These are phyloP conservation scores for Megalops cyprinoides DNA, from an alignment of 2,797 vertebrate species.

Conservation along the genomic window DNA sequence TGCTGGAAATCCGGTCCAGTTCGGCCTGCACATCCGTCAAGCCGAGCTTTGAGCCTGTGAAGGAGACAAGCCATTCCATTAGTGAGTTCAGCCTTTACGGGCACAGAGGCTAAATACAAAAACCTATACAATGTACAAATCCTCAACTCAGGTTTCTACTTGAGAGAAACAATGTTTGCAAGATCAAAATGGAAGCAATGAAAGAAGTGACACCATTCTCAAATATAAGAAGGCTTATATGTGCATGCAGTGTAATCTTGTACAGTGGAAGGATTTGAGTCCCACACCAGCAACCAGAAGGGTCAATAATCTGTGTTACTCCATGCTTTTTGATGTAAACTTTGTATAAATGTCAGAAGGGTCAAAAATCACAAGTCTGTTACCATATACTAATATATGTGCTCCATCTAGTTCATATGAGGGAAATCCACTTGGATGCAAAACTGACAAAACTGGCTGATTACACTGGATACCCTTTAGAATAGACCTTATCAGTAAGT, in stretches of 20 bases:
- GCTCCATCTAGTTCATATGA: background rate
- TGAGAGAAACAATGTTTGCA: background rate
- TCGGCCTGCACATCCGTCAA: slow-evolving; percentile 82
- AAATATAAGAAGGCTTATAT: too few species aligned
- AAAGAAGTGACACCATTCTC: background rate
- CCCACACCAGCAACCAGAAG: background rate
- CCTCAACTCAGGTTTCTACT: background rate
- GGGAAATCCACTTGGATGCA: background rate
- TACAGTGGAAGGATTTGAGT: background rate
- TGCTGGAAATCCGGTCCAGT: slow-evolving; percentile 81
- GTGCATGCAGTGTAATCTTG: background rate
- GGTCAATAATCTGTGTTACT: background rate
- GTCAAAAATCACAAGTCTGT: background rate
- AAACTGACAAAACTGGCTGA: background rate
- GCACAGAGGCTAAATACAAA: background rate
- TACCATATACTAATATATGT: background rate
- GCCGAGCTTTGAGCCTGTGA: slow-evolving; percentile 77
- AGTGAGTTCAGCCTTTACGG: background rate
- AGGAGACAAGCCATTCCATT: background rate
- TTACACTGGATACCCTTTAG: background rate
- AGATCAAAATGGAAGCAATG: background rate
- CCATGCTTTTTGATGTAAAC: background rate
- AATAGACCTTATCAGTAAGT: background rate
- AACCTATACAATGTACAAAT: too few species aligned
- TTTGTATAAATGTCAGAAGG: background rate